phyloP scores from a whole-genome alignment of 2,888 invertebrate species.

The Chloroclysta siterata region DNA sequence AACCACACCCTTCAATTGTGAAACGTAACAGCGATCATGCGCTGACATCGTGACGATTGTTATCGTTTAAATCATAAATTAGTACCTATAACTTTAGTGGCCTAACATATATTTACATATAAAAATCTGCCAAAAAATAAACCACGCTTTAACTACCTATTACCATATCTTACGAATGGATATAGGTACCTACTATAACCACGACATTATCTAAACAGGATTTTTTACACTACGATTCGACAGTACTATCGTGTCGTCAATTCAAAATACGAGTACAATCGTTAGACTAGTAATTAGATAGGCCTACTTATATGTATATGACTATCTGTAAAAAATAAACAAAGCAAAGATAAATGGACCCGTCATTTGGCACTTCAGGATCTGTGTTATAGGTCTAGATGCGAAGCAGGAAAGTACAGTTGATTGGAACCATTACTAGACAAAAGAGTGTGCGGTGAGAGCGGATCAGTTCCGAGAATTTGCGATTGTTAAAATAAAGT shows the following conservation, averaged over 20 bases:
- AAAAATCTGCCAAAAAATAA: background rate
- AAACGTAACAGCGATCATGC: conserved; percentile 55
- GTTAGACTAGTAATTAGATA: background rate
- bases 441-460: conserved; percentile 66
- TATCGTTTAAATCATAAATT: conserved; percentile 9
- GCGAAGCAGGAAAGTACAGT: conserved; percentile 66
- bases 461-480: conserved; percentile 59
- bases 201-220: background rate
- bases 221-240: background rate
- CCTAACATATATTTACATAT: background rate
- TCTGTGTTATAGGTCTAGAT: conserved; percentile 44
- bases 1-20: conserved; percentile 67
- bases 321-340: conserved; percentile 35
- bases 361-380: conserved; percentile 37
- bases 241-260: background rate
- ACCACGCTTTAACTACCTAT: background rate
- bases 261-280: background rate
- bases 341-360: conserved; percentile 54
- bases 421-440: conserved; percentile 58
- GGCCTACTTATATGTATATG: too few species aligned
- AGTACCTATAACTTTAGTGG: background rate
- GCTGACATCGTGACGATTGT: conserved; percentile 31
- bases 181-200: background rate
- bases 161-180: background rate
- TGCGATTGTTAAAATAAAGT: conserved; percentile 52